Evolutionary conservation across 2,113 vertebrate species (phyloP).

Genomic region (Podarcis cretensis): DNA sequence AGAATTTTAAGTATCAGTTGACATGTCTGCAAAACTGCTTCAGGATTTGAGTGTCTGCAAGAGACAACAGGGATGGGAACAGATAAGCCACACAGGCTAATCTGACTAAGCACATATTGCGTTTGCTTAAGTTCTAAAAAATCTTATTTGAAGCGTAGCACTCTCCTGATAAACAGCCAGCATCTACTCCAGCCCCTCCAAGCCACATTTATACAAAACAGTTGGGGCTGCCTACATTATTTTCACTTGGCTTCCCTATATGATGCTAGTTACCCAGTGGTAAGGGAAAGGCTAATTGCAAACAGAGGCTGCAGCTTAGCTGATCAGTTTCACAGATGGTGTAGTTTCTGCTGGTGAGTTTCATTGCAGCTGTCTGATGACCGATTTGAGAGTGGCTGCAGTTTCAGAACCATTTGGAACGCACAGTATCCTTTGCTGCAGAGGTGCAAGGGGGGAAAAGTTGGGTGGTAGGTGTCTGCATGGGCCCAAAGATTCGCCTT

Average conservation of each 20-base stretch:
- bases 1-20: not conserved
- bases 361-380: constrained; percentile 8
- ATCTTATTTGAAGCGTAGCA: not conserved
- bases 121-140: not conserved
- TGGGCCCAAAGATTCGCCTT: too few relatives aligned
- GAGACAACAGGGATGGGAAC: not conserved
- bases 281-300: not conserved
- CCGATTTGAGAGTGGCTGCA: not conserved
- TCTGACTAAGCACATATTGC: not conserved
- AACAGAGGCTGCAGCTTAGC: constrained; percentile 1
- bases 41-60: not conserved
- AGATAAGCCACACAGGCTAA: not conserved
- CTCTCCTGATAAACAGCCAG: not conserved
- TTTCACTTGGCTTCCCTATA: not conserved
- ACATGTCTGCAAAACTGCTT: not conserved
- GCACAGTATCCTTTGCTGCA: not conserved
- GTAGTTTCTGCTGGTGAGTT: not conserved
- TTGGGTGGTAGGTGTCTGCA: too few relatives aligned
- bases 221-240: not conserved
- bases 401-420: not conserved
- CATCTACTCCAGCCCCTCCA: not conserved
- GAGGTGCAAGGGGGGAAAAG: too few relatives aligned
- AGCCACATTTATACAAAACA: not conserved
- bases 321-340: constrained; percentile 3
- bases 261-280: not conserved